Conservation (phyloP, 2,888 invertebrate genomes). For the Machimus atricapillus region DNA sequence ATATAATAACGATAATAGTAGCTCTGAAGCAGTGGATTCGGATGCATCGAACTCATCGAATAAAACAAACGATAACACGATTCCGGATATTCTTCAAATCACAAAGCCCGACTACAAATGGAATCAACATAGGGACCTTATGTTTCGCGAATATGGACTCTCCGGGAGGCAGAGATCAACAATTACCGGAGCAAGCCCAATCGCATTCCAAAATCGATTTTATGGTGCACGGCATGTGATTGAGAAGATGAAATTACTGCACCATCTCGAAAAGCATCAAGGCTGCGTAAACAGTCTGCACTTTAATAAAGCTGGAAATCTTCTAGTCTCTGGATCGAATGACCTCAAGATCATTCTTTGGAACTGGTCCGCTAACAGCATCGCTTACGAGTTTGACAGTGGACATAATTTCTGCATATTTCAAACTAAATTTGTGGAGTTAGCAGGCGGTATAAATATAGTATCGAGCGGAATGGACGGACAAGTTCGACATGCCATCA, state of each 20-base stretch:
- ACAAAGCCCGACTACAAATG: constrained; percentile 57
- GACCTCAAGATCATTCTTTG: constrained; percentile 86
- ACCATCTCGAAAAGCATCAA: constrained; percentile 77
- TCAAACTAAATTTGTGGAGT: constrained; percentile 87
- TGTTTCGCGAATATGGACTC: constrained; percentile 56
- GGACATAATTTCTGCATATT: constrained; percentile 90
- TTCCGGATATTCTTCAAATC: constrained; percentile 51
- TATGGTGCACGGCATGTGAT: constrained; percentile 84
- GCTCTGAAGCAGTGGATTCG: background rate
- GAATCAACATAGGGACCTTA: constrained; percentile 53
- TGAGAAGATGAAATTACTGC: constrained; percentile 80
- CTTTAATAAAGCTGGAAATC: constrained; percentile 80
- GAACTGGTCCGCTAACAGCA: constrained; percentile 84
- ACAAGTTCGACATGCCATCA: constrained; percentile 73
- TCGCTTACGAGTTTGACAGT: constrained; percentile 73
- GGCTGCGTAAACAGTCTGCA: constrained; percentile 94
- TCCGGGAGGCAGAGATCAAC: constrained; percentile 46
- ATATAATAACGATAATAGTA: constrained; percentile 30
- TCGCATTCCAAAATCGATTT: constrained; percentile 71
- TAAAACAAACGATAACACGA: constrained; percentile 12
- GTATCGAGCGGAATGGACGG: constrained; percentile 91
- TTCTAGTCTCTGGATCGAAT: constrained; percentile 90
- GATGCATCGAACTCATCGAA: constrained; percentile 28
- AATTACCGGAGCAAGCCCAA: background rate
- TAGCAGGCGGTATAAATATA: constrained; percentile 77